phyloP scores from a whole-genome alignment of 2,888 invertebrate genomes.

The Leucophora obtusa region DNA sequence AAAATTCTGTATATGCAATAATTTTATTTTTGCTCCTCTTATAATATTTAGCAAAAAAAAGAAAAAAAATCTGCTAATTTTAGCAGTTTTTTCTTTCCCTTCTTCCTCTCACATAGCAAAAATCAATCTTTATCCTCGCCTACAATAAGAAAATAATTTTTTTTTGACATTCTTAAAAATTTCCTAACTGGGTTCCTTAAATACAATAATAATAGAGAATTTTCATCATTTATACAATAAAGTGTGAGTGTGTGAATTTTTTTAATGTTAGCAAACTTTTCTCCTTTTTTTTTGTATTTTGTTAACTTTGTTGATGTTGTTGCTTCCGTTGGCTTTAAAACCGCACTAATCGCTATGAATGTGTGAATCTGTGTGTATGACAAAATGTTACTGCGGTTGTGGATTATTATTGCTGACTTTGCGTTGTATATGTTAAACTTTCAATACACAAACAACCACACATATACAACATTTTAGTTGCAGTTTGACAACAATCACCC shows the following conservation, averaged over 20 bases:
- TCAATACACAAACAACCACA: slow-evolving; percentile 1
- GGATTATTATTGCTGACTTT: slow-evolving; percentile 55
- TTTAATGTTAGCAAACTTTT: slow-evolving; percentile 17
- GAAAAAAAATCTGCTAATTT: no score
- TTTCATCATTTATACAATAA: slow-evolving; percentile 27
- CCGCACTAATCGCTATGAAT: slow-evolving; percentile 28
- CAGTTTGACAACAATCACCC: slow-evolving; percentile 26
- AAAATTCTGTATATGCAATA: no score
- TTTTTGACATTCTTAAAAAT: not conserved
- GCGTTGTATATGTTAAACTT: not conserved
- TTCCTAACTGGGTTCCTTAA: slow-evolving; percentile 1
- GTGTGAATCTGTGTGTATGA: slow-evolving; percentile 15
- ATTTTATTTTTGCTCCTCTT: no score
- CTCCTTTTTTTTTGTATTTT: not conserved
- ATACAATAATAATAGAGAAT: not conserved
- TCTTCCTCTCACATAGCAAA: no score
- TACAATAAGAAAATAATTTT: no score
- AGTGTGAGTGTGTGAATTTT: slow-evolving; percentile 40
- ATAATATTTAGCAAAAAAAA: no score
- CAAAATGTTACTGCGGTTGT: slow-evolving; percentile 46
- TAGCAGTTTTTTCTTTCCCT: no score
- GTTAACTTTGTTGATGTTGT: slow-evolving; percentile 7
- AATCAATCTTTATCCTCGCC: no score
- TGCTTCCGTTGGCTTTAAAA: slow-evolving; percentile 29
- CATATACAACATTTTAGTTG: slow-evolving; percentile 1